Conservation (phyloP, 1,140 invertebrate genomes). For the Vollenhovia emeryi region DNA sequence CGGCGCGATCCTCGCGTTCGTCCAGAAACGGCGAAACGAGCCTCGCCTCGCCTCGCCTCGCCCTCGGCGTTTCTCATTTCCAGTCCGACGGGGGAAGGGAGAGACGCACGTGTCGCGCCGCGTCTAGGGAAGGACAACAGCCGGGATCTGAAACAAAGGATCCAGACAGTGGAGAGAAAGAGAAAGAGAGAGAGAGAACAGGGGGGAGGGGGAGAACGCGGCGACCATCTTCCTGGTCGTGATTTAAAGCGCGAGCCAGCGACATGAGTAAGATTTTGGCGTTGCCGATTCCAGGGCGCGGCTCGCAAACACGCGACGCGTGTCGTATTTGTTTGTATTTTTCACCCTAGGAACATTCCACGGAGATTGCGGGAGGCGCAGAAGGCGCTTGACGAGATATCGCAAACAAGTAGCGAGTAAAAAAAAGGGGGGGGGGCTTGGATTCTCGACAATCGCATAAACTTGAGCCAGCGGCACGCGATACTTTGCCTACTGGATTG, state of each 20-base stretch:
- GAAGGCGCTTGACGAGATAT: background rate
- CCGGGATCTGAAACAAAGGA: constrained; percentile 69
- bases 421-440: too few species aligned
- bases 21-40: background rate
- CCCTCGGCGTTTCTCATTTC: constrained; percentile 59
- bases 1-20: background rate
- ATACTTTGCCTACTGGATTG: too few species aligned
- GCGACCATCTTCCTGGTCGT: constrained; percentile 69
- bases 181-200: constrained; percentile 9
- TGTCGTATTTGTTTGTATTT: background rate
- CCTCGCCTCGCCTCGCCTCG: too few species aligned
- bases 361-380: background rate
- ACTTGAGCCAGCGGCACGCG: too few species aligned
- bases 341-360: background rate
- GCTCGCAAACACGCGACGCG: background rate
- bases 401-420: too few species aligned
- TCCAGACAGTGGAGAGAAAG: constrained; percentile 60
- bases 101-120: constrained; percentile 62
- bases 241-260: constrained; percentile 62
- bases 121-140: constrained; percentile 67
- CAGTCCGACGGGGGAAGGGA: constrained; percentile 24
- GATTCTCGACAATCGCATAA: too few species aligned
- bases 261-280: constrained; percentile 10
- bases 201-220: background rate
- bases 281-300: background rate